Evolutionary conservation across 2,797 vertebrate species (phyloP).

Genomic region (Prionace glauca): DNA sequence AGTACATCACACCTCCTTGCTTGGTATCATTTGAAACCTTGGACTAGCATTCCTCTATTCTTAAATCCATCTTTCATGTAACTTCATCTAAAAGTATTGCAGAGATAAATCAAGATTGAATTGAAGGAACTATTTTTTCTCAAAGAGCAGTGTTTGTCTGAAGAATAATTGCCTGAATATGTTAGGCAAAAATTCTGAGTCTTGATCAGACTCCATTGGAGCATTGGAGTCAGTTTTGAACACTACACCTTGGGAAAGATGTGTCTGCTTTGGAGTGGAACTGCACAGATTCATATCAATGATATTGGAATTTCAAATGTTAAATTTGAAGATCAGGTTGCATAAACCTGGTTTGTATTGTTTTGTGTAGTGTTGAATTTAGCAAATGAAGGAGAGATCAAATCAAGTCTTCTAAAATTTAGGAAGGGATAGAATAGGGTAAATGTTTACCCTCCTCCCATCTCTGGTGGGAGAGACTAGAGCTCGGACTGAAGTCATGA

Average conservation of each 20-base stretch:
- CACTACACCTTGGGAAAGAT: background rate
- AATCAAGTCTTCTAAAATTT: background rate
- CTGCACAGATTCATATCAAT: background rate
- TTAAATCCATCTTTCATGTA: background rate
- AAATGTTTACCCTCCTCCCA: background rate
- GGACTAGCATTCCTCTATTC: background rate
- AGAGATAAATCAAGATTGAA: background rate
- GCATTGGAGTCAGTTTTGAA: background rate
- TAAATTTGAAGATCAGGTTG: background rate
- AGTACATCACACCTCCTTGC: background rate
- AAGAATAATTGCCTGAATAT: background rate
- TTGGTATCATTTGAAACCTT: background rate
- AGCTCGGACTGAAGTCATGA: background rate
- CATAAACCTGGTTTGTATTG: background rate
- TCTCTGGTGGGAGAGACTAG: background rate
- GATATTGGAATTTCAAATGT: background rate
- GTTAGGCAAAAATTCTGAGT: background rate
- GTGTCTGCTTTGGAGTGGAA: background rate
- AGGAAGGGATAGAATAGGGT: background rate
- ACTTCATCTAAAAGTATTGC: background rate
- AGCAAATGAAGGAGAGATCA: background rate
- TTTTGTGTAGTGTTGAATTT: background rate
- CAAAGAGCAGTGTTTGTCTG: background rate
- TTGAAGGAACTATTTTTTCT: background rate
- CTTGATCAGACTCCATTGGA: background rate